Evolutionary conservation across 1,140 invertebrate species (phyloP), one percentile per base, ranked within the genome.

Genomic region (Drosophila nikananu): DNA sequence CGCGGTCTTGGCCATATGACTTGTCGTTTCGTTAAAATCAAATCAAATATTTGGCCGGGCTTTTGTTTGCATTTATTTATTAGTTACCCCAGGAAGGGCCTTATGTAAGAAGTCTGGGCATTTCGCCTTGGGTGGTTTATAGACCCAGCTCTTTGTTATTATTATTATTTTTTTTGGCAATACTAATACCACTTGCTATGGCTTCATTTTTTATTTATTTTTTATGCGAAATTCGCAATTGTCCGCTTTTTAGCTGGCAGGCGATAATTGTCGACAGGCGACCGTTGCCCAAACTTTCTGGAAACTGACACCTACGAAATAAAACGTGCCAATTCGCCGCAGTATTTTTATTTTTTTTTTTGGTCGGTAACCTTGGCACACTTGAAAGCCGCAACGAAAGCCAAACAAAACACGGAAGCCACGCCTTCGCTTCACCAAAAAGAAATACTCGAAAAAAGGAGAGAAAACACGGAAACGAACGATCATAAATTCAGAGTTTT

Each of bases 11-110:
- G 68, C 78, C 57, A 76, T 63, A 76, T 87, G 84, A 89, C 86
- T 89, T 62, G 70, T 79, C 81, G 75, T 87, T 87, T 86, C 72
- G 72, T 68, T 87, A 78, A 87, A 89, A 89, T 84, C 81, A 84
- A 87, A 89, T 83, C 84, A 87, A 87, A 87, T 87, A 87, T 87
- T 87, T 87, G 58, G 59, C 74, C 58, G 39, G 63, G 51, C 66
- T 76, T 57, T 66, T 73, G 67, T 73, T 68, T 54, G 74, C 77
- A 51, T 77, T 66, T 54, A 49, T 77, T 59, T 71, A 59, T 75
- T 77, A 70, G 63, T 68, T 77, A 66, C 49, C 52, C 52, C 62
- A 67, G 4, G 21, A 35, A 73, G 81, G 77, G 66, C 46, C 73
- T 87, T 87, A 87, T 89, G 65, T 87, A 87, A 87, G 68, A 72